These are phyloP conservation scores for Acanthosepion esculentum DNA, from an alignment of 2,888 invertebrate genomes.

Conservation along the genomic window DNA sequence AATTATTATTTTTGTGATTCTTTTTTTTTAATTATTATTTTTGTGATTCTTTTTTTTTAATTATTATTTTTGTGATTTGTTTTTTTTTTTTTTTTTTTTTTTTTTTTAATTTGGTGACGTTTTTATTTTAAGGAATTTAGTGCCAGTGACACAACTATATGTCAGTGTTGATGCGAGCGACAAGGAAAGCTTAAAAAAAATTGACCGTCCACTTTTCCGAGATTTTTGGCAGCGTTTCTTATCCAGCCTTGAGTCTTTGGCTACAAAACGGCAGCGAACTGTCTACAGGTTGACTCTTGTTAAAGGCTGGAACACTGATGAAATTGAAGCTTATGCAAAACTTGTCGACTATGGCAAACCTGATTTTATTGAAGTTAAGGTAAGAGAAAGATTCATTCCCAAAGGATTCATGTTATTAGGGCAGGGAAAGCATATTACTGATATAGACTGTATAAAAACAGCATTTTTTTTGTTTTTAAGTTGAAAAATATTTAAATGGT, in stretches of 20 bases:
- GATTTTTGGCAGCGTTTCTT: slow-evolving; percentile 79
- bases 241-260: slow-evolving; percentile 77
- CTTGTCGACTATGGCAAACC: slow-evolving; percentile 78
- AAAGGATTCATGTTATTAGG: too few species aligned
- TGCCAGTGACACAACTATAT: slow-evolving; percentile 79
- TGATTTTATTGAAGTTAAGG: slow-evolving; percentile 80
- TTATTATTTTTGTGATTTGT: background rate
- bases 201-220: slow-evolving; percentile 79
- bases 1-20: too few species aligned
- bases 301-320: slow-evolving; percentile 79
- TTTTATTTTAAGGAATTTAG: slow-evolving; percentile 68
- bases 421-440: too few species aligned
- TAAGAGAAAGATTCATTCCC: slow-evolving; percentile 57
- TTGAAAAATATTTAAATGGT: too few species aligned
- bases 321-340: slow-evolving; percentile 78
- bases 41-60: too few species aligned
- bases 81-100: background rate
- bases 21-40: too few species aligned
- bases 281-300: slow-evolving; percentile 79
- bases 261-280: slow-evolving; percentile 78
- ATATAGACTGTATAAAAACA: too few species aligned
- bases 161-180: slow-evolving; percentile 80
- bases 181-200: slow-evolving; percentile 78
- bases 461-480: too few species aligned
- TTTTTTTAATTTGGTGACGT: background rate